Percentiles rank a stretch among this genome's conserved stretches.
These are phyloP conservation scores for Xiphophorus hellerii DNA, from an alignment of 2,113 vertebrate genomes.

Conservation along the genomic window DNA sequence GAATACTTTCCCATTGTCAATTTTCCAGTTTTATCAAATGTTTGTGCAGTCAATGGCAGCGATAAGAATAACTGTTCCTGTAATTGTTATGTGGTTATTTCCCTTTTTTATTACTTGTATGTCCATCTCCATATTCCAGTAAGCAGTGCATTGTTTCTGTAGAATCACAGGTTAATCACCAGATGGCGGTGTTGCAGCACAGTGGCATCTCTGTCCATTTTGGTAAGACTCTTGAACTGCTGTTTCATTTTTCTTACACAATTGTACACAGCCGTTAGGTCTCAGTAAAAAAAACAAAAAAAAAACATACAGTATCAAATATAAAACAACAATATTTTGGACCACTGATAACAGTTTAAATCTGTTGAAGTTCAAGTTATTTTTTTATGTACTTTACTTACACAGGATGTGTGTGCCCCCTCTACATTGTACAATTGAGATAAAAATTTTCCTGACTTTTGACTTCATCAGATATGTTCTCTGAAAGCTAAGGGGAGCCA, in stretches of 20 bases:
- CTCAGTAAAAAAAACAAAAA: neutral
- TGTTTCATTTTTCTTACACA: neutral
- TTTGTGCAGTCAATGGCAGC: slow-evolving; percentile 7
- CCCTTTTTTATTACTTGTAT: slow-evolving; percentile 26
- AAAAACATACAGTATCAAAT: slow-evolving; percentile 7
- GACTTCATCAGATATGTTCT: slow-evolving; percentile 28
- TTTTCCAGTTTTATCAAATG: neutral
- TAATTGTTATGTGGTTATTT: neutral
- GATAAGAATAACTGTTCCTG: neutral
- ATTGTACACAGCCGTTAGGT: slow-evolving; percentile 42
- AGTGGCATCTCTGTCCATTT: slow-evolving; percentile 8
- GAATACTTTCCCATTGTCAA: neutral
- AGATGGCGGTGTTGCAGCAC: slow-evolving; percentile 56
- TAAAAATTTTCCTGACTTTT: slow-evolving; percentile 23
- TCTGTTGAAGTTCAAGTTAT: slow-evolving; percentile 46
- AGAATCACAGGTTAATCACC: slow-evolving; percentile 28
- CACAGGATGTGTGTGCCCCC: slow-evolving; percentile 3
- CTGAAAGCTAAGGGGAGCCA: slow-evolving; percentile 19
- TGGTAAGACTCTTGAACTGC: slow-evolving; percentile 1
- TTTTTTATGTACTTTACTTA: slow-evolving; percentile 19
- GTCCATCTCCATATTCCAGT: neutral
- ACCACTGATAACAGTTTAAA: slow-evolving; percentile 15
- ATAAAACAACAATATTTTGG: slow-evolving; percentile 35
- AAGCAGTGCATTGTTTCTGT: slow-evolving; percentile 10
- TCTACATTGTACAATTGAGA: slow-evolving; percentile 24